Base-by-base conservation (phyloP, 2,113 vertebrate species). In the Rana temporaria region DNA sequence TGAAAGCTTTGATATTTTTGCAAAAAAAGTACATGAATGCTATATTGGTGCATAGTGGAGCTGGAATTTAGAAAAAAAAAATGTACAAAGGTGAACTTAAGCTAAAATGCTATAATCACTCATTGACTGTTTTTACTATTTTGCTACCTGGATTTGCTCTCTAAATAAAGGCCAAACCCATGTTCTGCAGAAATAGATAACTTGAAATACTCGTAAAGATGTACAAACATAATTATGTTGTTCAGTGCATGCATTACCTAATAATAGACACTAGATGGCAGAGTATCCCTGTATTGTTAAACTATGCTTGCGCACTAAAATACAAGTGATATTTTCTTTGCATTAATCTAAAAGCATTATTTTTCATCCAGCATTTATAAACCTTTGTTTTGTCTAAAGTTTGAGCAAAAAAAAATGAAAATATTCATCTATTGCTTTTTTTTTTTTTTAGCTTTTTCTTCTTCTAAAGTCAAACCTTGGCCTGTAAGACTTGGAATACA, bases 181-280 rank as follows among this genome's bases (percentile, higher is more conserved):
- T 12, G 42, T 2, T 1, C 9, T 48, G 42, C 42, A 48, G 1
- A 48, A 48, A 48, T 48, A 48, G 11, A 11, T 14, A 48, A 0
- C 2, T 48, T 11, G 1, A 48, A 11, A 8, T 14, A 48, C 11
- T 12, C 14, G 42, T 48, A 48, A 48, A 48, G 6, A 6, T 48
- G 14, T 48, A 12, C 12, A 48, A 48, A 48, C 9, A 3, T 48
- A 11, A 8, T 38, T 9, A 20, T 9, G 18, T 59, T 59, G 17
- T 59, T 59, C 18, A n/a, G 57, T 66, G 6, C 18, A 18, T 52
- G 56, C 6, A 42, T 18, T 80, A 62, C 19, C 42, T 57, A 4
- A 16, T 24, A 12, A n/a, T 15, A 63, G 34, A 24, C 78, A 80
- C 78, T 80, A 80, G 78, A 80, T 80, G 78, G 78, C 78, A 80